Conservation (phyloP, 2,113 vertebrate species). For the Dicerorhinus sumatrensis region DNA sequence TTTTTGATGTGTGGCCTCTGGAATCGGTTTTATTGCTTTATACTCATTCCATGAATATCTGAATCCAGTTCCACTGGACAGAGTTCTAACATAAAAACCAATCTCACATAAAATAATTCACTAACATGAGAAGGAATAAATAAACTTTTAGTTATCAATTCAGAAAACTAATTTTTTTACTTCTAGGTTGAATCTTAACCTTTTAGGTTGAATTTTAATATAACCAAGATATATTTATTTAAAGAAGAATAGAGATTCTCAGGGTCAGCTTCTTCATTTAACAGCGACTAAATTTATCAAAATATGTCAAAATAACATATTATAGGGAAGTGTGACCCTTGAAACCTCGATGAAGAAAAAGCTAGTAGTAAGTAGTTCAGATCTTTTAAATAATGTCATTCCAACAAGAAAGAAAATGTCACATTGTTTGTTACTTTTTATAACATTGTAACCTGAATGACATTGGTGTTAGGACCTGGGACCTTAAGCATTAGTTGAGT, state of each 20-base stretch:
- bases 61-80: neutral
- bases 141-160: conserved; percentile 28
- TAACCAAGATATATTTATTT: neutral
- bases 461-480: conserved; percentile 11
- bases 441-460: conserved; percentile 60
- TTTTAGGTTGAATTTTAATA: conserved; percentile 50
- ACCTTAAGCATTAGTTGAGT: conserved; percentile 58
- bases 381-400: conserved; percentile 75
- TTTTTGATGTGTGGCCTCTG: neutral
- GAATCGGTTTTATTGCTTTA: neutral
- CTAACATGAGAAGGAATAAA: neutral
- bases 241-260: conserved; percentile 38
- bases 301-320: conserved; percentile 71
- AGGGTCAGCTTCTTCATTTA: conserved; percentile 57
- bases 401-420: conserved; percentile 76
- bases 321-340: conserved; percentile 57
- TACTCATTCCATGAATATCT: neutral
- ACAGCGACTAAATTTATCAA: conserved; percentile 69
- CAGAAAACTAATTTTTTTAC: conserved; percentile 37
- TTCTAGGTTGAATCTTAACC: neutral
- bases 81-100: neutral
- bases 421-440: conserved; percentile 70
- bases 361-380: conserved; percentile 64
- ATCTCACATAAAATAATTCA: conserved; percentile 12
- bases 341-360: conserved; percentile 58